A percentile compares a stretch with the other conserved stretches of the same genome.
Evolutionary conservation across 2,888 invertebrate species (phyloP).

Genomic region (Lithophane socia): DNA sequence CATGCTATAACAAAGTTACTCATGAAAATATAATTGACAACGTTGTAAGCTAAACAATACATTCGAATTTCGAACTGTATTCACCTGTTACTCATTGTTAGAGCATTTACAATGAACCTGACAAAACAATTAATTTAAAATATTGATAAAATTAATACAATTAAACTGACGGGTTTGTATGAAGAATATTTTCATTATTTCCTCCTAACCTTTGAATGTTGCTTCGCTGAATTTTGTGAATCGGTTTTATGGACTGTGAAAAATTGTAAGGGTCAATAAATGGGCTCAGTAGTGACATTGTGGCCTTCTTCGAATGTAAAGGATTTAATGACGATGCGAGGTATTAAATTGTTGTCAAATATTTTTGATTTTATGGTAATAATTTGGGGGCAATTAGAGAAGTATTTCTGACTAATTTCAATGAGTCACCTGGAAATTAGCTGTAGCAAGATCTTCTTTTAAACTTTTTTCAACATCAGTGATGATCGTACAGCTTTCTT

Average conservation of each 20-base stretch:
- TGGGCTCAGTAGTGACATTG: slow-evolving; percentile 29
- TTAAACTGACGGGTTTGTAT: slow-evolving; percentile 35
- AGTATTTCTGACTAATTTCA: slow-evolving; percentile 16
- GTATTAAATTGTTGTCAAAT: slow-evolving; percentile 21
- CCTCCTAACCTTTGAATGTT: slow-evolving; percentile 21
- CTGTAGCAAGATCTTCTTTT: neutral
- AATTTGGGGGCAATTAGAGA: slow-evolving; percentile 22
- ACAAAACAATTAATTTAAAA: slow-evolving; percentile 39
- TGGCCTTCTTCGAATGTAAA: slow-evolving; percentile 32
- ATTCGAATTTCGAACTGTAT: slow-evolving; percentile 12
- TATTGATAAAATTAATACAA: slow-evolving; percentile 43
- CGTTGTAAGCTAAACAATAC: slow-evolving; percentile 10
- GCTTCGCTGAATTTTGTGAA: slow-evolving; percentile 54
- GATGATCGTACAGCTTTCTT: neutral
- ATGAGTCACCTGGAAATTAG: neutral
- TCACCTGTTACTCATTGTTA: slow-evolving; percentile 32
- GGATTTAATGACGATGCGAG: slow-evolving; percentile 34
- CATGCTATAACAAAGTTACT: neutral
- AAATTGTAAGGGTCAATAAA: slow-evolving; percentile 42
- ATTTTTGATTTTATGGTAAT: slow-evolving; percentile 6
- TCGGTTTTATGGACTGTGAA: slow-evolving; percentile 51
- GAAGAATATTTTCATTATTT: slow-evolving; percentile 48
- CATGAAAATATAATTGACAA: slow-evolving; percentile 20
- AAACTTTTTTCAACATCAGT: neutral
- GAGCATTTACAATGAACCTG: slow-evolving; percentile 30